phyloP scores from a whole-genome alignment of 2,797 vertebrate genomes.

The Danio albolineatus region DNA sequence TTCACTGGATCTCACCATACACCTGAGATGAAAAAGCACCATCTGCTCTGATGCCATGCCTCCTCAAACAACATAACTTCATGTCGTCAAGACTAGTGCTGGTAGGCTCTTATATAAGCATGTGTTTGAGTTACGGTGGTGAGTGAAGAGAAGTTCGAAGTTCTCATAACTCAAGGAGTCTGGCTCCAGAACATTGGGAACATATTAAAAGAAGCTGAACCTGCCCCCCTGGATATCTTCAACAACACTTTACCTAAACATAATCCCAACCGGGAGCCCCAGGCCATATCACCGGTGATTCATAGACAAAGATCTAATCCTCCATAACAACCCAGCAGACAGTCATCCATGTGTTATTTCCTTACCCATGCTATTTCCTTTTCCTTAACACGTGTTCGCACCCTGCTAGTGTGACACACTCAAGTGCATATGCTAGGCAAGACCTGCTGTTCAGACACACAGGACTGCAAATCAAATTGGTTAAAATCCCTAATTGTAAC shows the following conservation, averaged over 20 bases:
- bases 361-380: neutral
- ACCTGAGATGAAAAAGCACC: constrained; percentile 20
- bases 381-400: constrained; percentile 1
- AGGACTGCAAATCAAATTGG: constrained; percentile 56
- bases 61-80: constrained; percentile 37
- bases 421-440: constrained; percentile 17
- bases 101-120: constrained; percentile 50
- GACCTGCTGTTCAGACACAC: constrained; percentile 49
- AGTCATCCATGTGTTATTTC: constrained; percentile 24
- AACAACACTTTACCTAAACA: constrained; percentile 54
- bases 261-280: constrained; percentile 42
- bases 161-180: constrained; percentile 50
- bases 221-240: constrained; percentile 43
- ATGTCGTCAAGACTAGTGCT: constrained; percentile 29
- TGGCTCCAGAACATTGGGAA: constrained; percentile 60
- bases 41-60: constrained; percentile 33
- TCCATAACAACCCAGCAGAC: constrained; percentile 18
- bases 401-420: neutral
- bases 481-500: constrained; percentile 57
- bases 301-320: neutral
- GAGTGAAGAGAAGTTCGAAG: constrained; percentile 40
- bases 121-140: constrained; percentile 50
- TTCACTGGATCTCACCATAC: constrained; percentile 1
- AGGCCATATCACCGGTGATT: constrained; percentile 28
- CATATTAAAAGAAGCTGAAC: constrained; percentile 52